Conservation (phyloP, 53 echinoderm and acorn worm species). For the Zoroaster sp. region DNA sequence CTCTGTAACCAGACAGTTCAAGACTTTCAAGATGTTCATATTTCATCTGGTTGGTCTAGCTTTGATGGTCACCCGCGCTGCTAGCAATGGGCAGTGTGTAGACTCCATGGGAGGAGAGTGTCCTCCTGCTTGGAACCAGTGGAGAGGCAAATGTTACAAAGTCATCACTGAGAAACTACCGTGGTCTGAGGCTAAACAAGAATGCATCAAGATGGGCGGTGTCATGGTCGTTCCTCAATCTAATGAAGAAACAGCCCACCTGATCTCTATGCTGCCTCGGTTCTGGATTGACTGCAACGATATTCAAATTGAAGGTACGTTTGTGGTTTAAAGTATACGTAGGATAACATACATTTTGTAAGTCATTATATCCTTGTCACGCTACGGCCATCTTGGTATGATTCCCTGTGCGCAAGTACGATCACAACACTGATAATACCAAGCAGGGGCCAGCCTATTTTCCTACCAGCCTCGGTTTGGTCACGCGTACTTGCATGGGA, state of each 20-base stretch:
- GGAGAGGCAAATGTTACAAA: background rate
- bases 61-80: background rate
- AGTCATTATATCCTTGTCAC: no score
- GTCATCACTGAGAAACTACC: background rate
- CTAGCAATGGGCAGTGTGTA: background rate
- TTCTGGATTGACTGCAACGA: conserved; percentile 9
- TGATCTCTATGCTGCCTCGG: background rate
- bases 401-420: no score
- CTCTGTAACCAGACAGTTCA: no score
- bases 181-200: background rate
- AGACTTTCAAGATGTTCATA: no score
- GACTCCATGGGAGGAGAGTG: background rate
- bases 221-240: background rate
- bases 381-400: no score
- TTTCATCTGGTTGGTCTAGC: background rate
- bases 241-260: background rate
- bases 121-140: no score
- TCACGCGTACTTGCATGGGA: no score
- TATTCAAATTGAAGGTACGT: background rate
- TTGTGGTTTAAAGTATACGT: no score
- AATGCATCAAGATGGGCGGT: background rate
- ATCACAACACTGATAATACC: no score
- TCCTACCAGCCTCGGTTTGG: no score
- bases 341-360: no score
- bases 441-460: no score